A percentile compares a stretch with the other conserved stretches of the same genome.
phyloP scores from a whole-genome alignment of 2,888 invertebrate species.

The Eueremaeus valkanovi region DNA sequence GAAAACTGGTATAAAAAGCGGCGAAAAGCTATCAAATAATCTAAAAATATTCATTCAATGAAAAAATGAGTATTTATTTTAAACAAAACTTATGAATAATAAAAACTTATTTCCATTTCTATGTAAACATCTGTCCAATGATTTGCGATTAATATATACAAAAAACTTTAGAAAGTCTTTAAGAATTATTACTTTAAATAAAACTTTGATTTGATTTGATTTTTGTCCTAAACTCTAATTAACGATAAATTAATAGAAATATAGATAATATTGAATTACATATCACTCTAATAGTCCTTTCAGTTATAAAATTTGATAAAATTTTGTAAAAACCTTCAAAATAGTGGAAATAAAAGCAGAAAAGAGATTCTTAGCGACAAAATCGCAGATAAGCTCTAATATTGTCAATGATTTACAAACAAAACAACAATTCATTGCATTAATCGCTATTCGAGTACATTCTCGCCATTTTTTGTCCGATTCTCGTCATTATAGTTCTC shows the following conservation, averaged over 20 bases:
- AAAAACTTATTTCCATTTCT: neutral
- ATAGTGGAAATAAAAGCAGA: no score
- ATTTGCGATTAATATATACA: neutral
- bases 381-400: no score
- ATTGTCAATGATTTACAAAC: neutral
- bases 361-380: no score
- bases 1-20: neutral
- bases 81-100: neutral
- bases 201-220: neutral
- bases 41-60: no score
- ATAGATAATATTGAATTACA: neutral
- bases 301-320: neutral
- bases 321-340: neutral
- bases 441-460: constrained; percentile 2
- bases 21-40: neutral
- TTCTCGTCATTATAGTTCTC: constrained; percentile 17
- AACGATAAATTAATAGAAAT: neutral
- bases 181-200: neutral
- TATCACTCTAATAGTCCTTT: no score
- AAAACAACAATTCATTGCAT: neutral
- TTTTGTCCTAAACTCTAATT: neutral
- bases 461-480: neutral
- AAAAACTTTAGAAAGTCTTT: no score
- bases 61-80: neutral
- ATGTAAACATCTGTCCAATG: neutral